Base-by-base conservation (phyloP, 2,888 invertebrate genomes). In the Andrena flavipes region DNA sequence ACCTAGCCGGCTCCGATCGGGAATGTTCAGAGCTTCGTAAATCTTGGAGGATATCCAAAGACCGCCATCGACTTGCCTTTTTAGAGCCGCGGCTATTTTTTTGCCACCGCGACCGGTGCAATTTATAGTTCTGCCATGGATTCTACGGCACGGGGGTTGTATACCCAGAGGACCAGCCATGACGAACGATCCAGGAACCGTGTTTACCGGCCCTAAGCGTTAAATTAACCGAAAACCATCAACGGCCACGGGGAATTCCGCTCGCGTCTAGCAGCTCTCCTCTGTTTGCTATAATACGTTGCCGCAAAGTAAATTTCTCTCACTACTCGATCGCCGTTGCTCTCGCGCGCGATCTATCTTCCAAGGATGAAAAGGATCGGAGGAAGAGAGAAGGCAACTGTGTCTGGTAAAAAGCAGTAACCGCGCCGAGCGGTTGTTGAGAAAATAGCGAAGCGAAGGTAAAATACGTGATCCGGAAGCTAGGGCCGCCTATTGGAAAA, bases 151-250 rank as follows among this genome's bases (percentile, higher is more conserved):
- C 73, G 60, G 56, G n/a, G 48, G 60, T 16, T 60, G 35, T 67
- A 67, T 51, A 54, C 78, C 54, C 65, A 49, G 62, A 69, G 73
- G 78, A 78, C 78, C 56, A 73, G 23, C 74, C 64, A 89, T 90
- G 91, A 92, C 91, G 89, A 91, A 92, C 91, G 92, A 91, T 82
- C 84, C 78, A 71, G 78, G 84, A 82, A 84, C 84, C 84, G 80
- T 87, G 88, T 88, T 90, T 89, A 89, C 88, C 85, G 85, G 80
- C 80, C 62, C 63, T 26, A 77, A 49, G 62, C 80, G 85, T 84
- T 90, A 91, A 92, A 91, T 91, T 91, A 91, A 90, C 91, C 90
- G 87, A 91, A 91, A 91, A 92, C 91, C 90, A 92, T 92, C 90
- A 91, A 87, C 91, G 85, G 87, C 85, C 90, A 72, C 76, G 71